Evolutionary conservation across 2,113 vertebrate genomes (phyloP), one percentile per base, ranked within the genome.

Genomic region (Corynorhinus townsendii): DNA sequence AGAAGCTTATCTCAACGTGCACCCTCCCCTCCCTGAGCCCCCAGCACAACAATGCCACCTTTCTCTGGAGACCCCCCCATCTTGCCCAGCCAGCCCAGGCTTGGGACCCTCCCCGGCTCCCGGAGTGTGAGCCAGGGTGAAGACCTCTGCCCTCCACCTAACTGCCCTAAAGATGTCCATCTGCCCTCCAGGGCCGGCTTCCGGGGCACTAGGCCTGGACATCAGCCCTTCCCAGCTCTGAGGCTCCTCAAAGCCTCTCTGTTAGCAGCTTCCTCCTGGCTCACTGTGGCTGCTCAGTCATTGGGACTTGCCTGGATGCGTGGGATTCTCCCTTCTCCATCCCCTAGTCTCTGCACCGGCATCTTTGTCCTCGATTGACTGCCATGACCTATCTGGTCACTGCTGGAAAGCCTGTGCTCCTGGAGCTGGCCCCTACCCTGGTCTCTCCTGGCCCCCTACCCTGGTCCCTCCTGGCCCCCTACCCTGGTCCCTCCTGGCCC

Each of bases 1-100:
- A 92, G 91, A 94, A 71, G 35, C 77, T 81, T 89, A 91, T 86
- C 49, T 76, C 69, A 52, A 77, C 56, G 82, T 59, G 17, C 79
- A 10, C 59, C 81, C 69, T 52, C 49, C 40, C 52, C 52, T 40
- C 66, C 54, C 38, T 16, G 12, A 17, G 35, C 15, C 52, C 68
- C 82, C 33, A 30, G 71, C 9, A 22, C 76, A 82, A 86, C 54
- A 84, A 95, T 11, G 59, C 43, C 91, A 11, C 89, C 47, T 43
- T 94, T 95, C 80, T 81, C 86, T 19, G 2, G 54, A 59, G 72
- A 49, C 35, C 17, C 12, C 11, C 38, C 83, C 33, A 9, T 20
- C 11, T 54, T 17, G 35, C 56, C 43, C 49, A 66, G 86, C 10
- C 45, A 64, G 90, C 40, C 20, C 49, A 14, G 90, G 79, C 82